Conservation (phyloP, 2,113 vertebrate species). For the Macquaria australasica region DNA sequence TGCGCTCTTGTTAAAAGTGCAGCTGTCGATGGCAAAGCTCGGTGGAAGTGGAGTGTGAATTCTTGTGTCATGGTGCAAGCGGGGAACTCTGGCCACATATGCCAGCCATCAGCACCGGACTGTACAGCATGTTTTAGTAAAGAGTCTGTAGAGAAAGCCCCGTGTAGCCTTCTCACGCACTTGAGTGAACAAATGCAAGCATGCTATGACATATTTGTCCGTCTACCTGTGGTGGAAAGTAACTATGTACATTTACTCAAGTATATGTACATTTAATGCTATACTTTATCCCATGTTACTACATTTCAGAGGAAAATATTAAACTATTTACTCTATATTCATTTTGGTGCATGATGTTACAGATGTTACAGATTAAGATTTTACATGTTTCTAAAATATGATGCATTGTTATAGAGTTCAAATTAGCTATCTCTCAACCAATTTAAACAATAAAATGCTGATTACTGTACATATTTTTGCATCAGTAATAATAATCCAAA, state of each 20-base stretch:
- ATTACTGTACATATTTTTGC: too few relatives aligned
- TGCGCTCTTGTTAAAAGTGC: slow-evolving; percentile 81
- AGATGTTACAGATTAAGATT: background rate
- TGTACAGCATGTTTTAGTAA: slow-evolving; percentile 41
- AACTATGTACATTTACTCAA: too few relatives aligned
- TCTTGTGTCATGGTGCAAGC: slow-evolving; percentile 85
- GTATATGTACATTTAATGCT: background rate
- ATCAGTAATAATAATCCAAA: background rate
- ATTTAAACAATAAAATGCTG: too few relatives aligned
- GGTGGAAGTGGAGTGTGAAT: slow-evolving; percentile 82
- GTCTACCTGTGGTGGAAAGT: background rate
- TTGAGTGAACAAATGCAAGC: slow-evolving; percentile 48
- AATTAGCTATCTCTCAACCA: background rate
- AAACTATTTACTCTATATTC: background rate
- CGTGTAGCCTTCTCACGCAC: slow-evolving; percentile 62
- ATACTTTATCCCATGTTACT: background rate
- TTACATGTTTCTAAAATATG: background rate
- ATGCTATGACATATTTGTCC: background rate
- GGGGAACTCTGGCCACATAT: slow-evolving; percentile 76
- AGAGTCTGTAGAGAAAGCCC: slow-evolving; percentile 43
- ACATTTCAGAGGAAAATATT: background rate
- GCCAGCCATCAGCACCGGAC: slow-evolving; percentile 79
- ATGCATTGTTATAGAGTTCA: background rate
- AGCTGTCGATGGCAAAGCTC: slow-evolving; percentile 80
- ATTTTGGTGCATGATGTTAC: background rate